Evolutionary conservation across 2,888 invertebrate genomes (phyloP).

Genomic region (Pecten maximus): DNA sequence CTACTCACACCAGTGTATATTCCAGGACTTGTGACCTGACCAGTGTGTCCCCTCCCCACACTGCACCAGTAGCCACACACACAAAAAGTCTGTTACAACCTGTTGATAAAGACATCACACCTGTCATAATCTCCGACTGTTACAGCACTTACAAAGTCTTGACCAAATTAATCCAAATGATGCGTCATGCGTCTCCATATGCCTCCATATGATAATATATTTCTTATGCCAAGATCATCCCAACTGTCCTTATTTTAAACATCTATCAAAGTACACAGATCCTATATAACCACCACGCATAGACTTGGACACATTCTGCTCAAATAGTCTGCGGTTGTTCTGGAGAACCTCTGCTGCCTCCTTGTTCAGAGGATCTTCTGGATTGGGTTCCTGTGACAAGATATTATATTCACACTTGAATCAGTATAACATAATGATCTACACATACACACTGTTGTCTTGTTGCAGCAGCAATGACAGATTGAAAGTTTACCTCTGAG

Average conservation of each 20-base stretch:
- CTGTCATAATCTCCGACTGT: not conserved
- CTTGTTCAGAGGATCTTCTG: slow-evolving; percentile 98
- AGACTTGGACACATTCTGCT: slow-evolving; percentile 97
- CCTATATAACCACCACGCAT: slow-evolving; percentile 98
- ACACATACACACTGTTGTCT: too few relatives aligned
- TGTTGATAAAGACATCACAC: not conserved
- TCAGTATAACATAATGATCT: too few relatives aligned
- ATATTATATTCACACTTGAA: not conserved
- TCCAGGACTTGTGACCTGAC: not conserved
- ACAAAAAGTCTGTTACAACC: not conserved
- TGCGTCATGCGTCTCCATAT: not conserved
- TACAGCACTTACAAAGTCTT: not conserved
- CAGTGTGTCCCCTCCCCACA: not conserved
- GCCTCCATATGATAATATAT: not conserved
- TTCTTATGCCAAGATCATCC: not conserved
- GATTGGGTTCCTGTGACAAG: slow-evolving; percentile 93
- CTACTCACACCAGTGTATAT: not conserved
- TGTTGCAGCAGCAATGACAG: too few relatives aligned
- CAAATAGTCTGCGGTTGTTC: slow-evolving; percentile 95
- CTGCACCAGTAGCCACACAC: not conserved
- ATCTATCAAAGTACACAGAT: slow-evolving; percentile 96
- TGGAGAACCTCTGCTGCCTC: slow-evolving; percentile 98
- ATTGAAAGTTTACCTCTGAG: too few relatives aligned
- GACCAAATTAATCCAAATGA: not conserved
- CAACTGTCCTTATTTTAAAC: slow-evolving; percentile 85